phyloP scores from a whole-genome alignment of 2,888 invertebrate genomes.

The Melinopterus prodromus region DNA sequence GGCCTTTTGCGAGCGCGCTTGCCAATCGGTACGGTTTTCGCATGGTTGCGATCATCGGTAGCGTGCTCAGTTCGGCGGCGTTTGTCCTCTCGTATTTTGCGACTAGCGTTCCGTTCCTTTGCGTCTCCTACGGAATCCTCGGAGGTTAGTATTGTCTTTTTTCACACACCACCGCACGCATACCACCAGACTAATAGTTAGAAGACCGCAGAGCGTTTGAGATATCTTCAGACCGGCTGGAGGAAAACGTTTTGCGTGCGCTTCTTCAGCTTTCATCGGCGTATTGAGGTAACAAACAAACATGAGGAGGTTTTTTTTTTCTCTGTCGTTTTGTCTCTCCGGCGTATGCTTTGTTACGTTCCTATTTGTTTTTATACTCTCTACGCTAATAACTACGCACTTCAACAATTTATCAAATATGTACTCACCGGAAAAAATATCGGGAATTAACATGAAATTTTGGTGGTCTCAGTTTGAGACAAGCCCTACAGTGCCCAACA shows the following conservation, averaged over 20 bases:
- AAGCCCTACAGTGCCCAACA: too few relatives aligned
- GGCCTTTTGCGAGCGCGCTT: slow-evolving; percentile 89
- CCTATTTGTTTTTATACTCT: background rate
- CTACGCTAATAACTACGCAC: background rate
- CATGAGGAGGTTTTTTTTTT: slow-evolving; percentile 7
- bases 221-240: background rate
- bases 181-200: background rate
- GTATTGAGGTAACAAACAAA: slow-evolving; percentile 21
- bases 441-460: too few relatives aligned
- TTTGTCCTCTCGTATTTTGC: slow-evolving; percentile 60
- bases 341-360: background rate
- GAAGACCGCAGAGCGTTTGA: background rate
- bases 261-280: background rate
- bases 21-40: slow-evolving; percentile 92
- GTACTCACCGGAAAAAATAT: background rate
- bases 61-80: slow-evolving; percentile 72
- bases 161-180: background rate
- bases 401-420: background rate
- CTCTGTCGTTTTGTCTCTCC: background rate
- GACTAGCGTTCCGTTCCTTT: slow-evolving; percentile 67
- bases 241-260: background rate
- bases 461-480: too few relatives aligned
- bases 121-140: slow-evolving; percentile 82
- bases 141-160: slow-evolving; percentile 70
- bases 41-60: slow-evolving; percentile 81